Base-by-base conservation (phyloP, 2,113 vertebrate species). In the Galbula dea region DNA sequence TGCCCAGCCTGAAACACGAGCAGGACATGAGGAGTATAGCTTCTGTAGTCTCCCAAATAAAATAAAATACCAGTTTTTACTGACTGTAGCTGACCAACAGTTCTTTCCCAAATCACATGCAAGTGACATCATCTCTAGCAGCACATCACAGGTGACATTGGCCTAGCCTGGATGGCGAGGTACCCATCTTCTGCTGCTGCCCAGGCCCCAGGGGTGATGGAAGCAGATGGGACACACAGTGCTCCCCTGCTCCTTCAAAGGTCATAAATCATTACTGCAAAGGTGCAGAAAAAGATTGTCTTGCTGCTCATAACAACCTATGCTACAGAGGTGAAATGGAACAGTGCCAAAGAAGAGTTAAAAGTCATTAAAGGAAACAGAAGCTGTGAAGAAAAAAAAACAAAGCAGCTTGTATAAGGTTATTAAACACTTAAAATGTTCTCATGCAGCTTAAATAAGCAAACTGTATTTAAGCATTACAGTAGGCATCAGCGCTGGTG, bases 391-490 rank as follows among this genome's bases (percentile, higher is more conserved):
- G 8, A 9, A 5, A 3, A 43, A 27, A 72, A 63, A 36, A 41
- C 11, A 23, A n/a, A 46, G 7, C 67, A 66, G 80, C 71, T 80
- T 66, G 73, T 59, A 55, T 46, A 71, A 24, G 49, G 82, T 57
- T 62, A 89, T 86, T 92, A 83, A 91, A 67, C 62, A 82, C n/a
- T 83, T 91, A 91, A 3, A 74, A 46, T 68, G 72, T 88, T 85
- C 89, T 91, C 65, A 46, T 66, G 73, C 39, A 59, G 43, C 77
- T 95, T 76, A 79, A 81, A 68, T 72, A 93, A 90, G 81, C 78
- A 86, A 82, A 77, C 46, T 69, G 63, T 61, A 89, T 87, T 51
- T 51, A 71, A 91, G 59, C 39, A 21, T 46, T 54, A 46, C 67
- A 90, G 74, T 0, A 66, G 69, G 66, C 37, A 81, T 29, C 69